Conservation (phyloP, 2,797 vertebrate species). For the Botia almorhae region DNA sequence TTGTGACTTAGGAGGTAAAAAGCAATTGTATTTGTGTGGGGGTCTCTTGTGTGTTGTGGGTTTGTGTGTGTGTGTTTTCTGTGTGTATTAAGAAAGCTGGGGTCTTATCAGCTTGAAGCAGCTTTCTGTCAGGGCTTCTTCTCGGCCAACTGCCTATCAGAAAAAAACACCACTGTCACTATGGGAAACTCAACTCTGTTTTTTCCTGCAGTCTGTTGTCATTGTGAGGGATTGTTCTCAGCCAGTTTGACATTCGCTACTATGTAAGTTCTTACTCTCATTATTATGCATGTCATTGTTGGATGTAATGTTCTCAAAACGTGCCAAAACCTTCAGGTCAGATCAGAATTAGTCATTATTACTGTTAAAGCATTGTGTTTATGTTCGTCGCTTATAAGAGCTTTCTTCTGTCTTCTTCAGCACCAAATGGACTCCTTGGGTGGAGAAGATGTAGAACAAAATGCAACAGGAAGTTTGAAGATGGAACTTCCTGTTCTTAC, state of each 20-base stretch:
- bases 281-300: slow-evolving; percentile 12
- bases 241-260: slow-evolving; percentile 15
- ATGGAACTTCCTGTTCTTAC: slow-evolving; percentile 66
- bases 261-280: slow-evolving; percentile 34
- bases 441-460: slow-evolving; percentile 32
- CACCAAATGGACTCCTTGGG: slow-evolving; percentile 4
- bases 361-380: neutral
- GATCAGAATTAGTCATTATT: neutral
- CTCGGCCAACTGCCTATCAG: slow-evolving; percentile 55
- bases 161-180: slow-evolving; percentile 24
- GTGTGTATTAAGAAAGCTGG: slow-evolving; percentile 1
- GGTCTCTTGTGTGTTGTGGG: slow-evolving; percentile 27
- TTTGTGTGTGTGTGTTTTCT: slow-evolving; percentile 21
- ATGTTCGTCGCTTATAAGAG: slow-evolving; percentile 20
- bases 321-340: slow-evolving; percentile 14
- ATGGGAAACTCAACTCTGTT: slow-evolving; percentile 34
- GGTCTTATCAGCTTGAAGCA: slow-evolving; percentile 61
- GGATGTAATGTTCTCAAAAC: slow-evolving; percentile 19
- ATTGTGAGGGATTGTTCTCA: slow-evolving; percentile 20
- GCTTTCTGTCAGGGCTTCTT: slow-evolving; percentile 44
- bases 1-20: neutral
- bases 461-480: slow-evolving; percentile 24
- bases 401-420: neutral
- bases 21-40: neutral
- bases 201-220: slow-evolving; percentile 28